Base-by-base conservation (phyloP, 2,797 vertebrate genomes). In the Toxotes lorentzi region DNA sequence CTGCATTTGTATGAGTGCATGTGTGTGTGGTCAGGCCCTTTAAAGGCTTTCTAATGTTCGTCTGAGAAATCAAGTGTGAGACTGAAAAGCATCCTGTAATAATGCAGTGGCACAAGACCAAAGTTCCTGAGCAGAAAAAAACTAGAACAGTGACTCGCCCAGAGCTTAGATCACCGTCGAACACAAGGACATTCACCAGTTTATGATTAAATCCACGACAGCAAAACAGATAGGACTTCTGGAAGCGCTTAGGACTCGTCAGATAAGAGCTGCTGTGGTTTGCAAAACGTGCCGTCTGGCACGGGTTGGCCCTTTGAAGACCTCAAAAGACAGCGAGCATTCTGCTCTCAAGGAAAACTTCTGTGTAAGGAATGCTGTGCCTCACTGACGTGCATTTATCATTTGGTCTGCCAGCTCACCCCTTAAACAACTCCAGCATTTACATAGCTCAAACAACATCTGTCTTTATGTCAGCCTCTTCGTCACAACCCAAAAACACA, bases 351-450 rank as follows among this genome's bases (percentile, higher is more conserved):
- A 84, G 64, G 60, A 58, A 70, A 85, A 85, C 63, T 66, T 63
- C 45, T 67, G 70, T 59, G 57, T 68, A 72, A 86, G 47, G 68
- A 73, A 82, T 76, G 73, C 70, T 40, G 70, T 70, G 74, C 45
- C 70, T 81, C 68, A 51, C 73, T 74, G 67, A 85, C 76, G 81
- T 61, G 41, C 88, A 85, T 93, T 91, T 71, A 93, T 94, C 88
- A 93, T 87, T 69, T 81, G 75, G 74, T 86, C 79, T 90, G 82
- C 70, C 77, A 62, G 61, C 84, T 81, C 86, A 78, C 77, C 72
- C 78, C 19, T 81, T 88, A 84, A 92, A 91, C 85, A 88, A 85
- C 60, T 79, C 68, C 84, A 90, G 83, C 77, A 89, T 92, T 86
- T 87, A 76, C 73, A 76, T 84, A 50, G 57, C 30, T 67, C 69